Evolutionary conservation across 2,797 vertebrate genomes (phyloP), one percentile per base, ranked within the genome.

Genomic region (Fistularia commersonii): DNA sequence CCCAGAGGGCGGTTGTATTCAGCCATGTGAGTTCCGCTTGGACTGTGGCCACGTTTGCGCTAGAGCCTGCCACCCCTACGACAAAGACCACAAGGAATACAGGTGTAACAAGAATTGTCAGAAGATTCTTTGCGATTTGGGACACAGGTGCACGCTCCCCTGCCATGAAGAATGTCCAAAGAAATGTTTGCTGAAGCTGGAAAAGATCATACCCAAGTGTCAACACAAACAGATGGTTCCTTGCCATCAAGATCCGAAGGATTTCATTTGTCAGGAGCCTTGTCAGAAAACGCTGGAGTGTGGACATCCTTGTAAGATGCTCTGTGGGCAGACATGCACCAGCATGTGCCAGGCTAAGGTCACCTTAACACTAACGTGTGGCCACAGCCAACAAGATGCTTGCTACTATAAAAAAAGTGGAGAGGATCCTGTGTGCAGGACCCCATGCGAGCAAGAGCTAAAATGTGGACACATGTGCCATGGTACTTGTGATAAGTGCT

Each of bases 41-140:
- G 77, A 79, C 11, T 98, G 96, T 11, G 95, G 96, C 31, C 96
- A 98, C 3, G 94, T 94, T 55, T 98, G 96, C 40, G 10, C 88
- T 1, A 89, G 91, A 1, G 92, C 90, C 33, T 98, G 96, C 66
- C 96, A 98, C 81, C 93, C 96, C 0, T 95, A 93, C 1, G 95
- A 98, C 61, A 50, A 55, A 0, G 80, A 90, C 5, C 96, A 98
- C 86, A 87, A 90, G 64, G 15, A 91, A 23, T 93, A 90, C 69
- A 69, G 77, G 54, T 98, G 95, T 64, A 10, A 8, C 42, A 97
- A 98, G 67, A 76, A 80, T 2, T 98, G 96, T 63, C 80, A 88
- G 57, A 95, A 92, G 64, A 78, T 88, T 32, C 64, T 95, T 34
- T 98, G 96, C 59, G 73, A 69, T 5, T 71, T 84, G 1, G 90